phyloP scores from a whole-genome alignment of 2,888 invertebrate species.

The Apantesis nais region DNA sequence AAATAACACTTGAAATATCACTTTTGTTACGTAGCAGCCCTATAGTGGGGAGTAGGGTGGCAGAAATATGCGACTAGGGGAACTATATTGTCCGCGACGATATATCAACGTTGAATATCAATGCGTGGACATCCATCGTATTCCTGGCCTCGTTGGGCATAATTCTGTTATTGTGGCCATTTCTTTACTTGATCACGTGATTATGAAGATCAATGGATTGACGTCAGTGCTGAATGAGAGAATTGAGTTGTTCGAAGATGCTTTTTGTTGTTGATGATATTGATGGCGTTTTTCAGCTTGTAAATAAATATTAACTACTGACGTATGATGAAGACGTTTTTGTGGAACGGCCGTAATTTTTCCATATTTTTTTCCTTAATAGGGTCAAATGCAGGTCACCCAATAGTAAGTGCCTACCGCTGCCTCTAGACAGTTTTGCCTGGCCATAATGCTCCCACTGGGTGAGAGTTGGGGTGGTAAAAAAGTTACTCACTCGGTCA shows the following conservation, averaged over 20 bases:
- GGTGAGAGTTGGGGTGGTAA: no score
- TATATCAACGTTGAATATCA: conserved; percentile 80
- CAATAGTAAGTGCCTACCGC: no score
- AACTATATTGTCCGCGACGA: conserved; percentile 72
- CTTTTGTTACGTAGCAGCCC: conserved; percentile 51
- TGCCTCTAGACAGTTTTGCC: no score
- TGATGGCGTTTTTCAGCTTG: conserved; percentile 3
- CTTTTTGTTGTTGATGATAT: conserved; percentile 7
- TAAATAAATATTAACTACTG: conserved; percentile 6
- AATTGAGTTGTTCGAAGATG: conserved; percentile 32
- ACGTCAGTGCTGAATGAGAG: conserved; percentile 45
- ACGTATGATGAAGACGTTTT: background rate
- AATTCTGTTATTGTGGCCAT: conserved; percentile 70
- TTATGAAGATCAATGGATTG: conserved; percentile 66
- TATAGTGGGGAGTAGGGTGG: conserved; percentile 53
- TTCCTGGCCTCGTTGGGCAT: conserved; percentile 63
- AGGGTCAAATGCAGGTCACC: no score
- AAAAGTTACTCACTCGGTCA: no score
- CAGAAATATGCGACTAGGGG: conserved; percentile 65
- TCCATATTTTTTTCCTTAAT: background rate
- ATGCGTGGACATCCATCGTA: conserved; percentile 72
- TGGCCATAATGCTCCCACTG: no score
- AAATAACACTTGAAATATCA: background rate
- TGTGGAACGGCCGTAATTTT: background rate
- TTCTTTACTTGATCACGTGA: conserved; percentile 66